Evolutionary conservation across 2,888 invertebrate genomes (phyloP).

Genomic region (Protophormia terraenovae): DNA sequence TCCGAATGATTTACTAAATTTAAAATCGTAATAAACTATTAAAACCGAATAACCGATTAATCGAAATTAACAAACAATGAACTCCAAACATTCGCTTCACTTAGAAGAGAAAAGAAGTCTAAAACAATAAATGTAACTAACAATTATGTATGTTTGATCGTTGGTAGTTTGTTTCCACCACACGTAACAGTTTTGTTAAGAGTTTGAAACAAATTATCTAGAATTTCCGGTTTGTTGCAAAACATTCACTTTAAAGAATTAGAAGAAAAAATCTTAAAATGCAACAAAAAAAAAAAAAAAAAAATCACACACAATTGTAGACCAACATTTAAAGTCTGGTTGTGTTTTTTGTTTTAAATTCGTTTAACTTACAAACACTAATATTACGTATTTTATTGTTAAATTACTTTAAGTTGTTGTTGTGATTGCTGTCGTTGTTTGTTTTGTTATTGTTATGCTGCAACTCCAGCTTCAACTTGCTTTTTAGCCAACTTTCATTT

Average conservation of each 20-base stretch:
- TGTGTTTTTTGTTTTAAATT: neutral
- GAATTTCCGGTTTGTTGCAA: slow-evolving; percentile 76
- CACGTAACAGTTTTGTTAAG: slow-evolving; percentile 22
- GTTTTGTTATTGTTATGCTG: slow-evolving; percentile 37
- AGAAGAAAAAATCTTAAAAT: slow-evolving; percentile 42
- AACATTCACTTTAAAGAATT: slow-evolving; percentile 59
- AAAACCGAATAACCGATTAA: neutral
- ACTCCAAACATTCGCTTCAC: neutral
- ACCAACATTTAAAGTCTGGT: neutral
- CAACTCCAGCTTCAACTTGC: slow-evolving; percentile 27
- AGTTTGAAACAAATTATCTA: slow-evolving; percentile 69
- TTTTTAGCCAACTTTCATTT: slow-evolving; percentile 53
- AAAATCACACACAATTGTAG: neutral
- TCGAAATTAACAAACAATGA: neutral
- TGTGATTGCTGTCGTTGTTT: too few species aligned
- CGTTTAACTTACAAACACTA: neutral
- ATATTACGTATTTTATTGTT: slow-evolving; percentile 16
- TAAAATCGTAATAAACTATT: too few species aligned
- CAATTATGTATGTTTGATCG: neutral
- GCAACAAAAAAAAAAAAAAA: neutral
- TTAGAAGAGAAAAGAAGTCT: neutral
- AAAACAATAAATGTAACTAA: neutral
- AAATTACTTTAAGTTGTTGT: slow-evolving; percentile 4
- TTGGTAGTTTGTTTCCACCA: slow-evolving; percentile 47
- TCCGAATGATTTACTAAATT: too few species aligned